phyloP scores from a whole-genome alignment of 2,888 invertebrate genomes.

The Phyllotreta cruciferae region DNA sequence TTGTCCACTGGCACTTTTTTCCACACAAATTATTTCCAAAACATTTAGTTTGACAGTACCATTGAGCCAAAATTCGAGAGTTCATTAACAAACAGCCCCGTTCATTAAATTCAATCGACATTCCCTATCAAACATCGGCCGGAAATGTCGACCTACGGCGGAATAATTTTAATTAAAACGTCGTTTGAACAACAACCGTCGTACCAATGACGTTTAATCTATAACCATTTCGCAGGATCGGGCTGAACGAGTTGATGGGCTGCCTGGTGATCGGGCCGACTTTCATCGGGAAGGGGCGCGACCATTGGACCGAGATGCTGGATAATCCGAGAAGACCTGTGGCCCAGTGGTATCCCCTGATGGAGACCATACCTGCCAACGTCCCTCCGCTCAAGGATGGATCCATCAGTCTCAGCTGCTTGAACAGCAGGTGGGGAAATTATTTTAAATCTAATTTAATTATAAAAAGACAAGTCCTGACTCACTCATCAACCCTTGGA shows the following conservation, averaged over 20 bases:
- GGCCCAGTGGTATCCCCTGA: conserved; percentile 83
- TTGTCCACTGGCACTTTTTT: no score
- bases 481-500: no score
- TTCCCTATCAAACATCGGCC: neutral
- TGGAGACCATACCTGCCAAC: conserved; percentile 73
- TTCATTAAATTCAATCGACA: neutral
- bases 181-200: neutral
- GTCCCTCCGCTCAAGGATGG: conserved; percentile 65
- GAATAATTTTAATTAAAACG: conserved; percentile 12
- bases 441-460: no score
- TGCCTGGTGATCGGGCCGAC: conserved; percentile 81
- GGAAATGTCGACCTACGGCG: neutral
- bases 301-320: conserved; percentile 87
- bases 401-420: conserved; percentile 47
- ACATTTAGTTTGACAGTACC: no score
- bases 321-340: conserved; percentile 84
- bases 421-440: conserved; percentile 14
- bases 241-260: conserved; percentile 86
- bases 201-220: neutral
- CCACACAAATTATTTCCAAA: no score
- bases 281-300: conserved; percentile 77
- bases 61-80: no score
- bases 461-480: no score
- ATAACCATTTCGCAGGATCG: conserved; percentile 68
- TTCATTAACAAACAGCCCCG: neutral